These are phyloP conservation scores for Hystrix brachyura DNA, from an alignment of 2,113 vertebrate genomes.

Conservation along the genomic window DNA sequence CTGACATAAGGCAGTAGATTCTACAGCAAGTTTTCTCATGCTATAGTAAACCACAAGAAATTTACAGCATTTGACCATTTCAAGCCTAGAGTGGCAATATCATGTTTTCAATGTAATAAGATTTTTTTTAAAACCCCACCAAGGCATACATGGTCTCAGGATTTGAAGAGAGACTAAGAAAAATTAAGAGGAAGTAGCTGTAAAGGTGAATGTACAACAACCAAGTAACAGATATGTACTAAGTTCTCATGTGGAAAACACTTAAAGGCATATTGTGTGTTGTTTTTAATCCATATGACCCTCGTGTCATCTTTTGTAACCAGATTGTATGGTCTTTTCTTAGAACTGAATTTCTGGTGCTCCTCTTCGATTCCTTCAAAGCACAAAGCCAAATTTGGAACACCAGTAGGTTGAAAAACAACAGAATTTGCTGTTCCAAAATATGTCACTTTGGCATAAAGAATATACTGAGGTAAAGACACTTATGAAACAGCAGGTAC, in stretches of 20 bases:
- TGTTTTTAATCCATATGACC: background rate
- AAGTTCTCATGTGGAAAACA: background rate
- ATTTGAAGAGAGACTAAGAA: slow-evolving; percentile 23
- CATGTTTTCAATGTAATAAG: background rate
- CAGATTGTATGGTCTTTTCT: background rate
- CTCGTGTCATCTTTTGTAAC: slow-evolving; percentile 16
- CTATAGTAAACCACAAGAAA: background rate
- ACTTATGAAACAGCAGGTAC: background rate
- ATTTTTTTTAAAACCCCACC: background rate
- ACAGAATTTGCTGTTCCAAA: background rate
- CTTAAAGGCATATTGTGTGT: background rate
- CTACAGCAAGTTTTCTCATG: background rate
- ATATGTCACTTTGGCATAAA: background rate
- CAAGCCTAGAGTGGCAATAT: background rate
- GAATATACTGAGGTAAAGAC: background rate
- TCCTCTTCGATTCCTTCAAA: slow-evolving; percentile 28
- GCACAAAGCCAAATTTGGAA: slow-evolving; percentile 42
- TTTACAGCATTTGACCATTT: background rate
- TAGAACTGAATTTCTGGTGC: background rate
- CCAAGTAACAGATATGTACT: background rate
- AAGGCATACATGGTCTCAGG: background rate
- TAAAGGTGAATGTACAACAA: slow-evolving; percentile 26
- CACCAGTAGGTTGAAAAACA: background rate
- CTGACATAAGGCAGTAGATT: background rate
- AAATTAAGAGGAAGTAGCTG: background rate